A percentile compares a stretch with the other conserved stretches of the same genome.
Conservation (phyloP, 2,113 vertebrate genomes). For the Planiliza haematocheilus region DNA sequence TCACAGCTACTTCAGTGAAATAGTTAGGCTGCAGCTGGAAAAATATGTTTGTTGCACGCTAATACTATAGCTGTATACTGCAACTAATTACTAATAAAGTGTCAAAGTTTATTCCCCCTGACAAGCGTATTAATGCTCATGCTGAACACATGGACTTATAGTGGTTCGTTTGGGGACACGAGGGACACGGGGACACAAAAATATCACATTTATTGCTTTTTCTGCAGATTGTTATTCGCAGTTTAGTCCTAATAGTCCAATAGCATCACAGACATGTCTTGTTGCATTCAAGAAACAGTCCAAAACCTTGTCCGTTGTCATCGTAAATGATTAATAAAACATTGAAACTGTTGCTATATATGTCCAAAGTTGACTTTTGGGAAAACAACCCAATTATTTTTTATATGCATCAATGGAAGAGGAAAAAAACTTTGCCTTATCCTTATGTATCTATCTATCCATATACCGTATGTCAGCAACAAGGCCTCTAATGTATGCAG, state of each 20-base stretch:
- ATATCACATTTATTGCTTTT: too few species aligned
- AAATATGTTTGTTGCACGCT: slow-evolving; percentile 33
- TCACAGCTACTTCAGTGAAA: slow-evolving; percentile 40
- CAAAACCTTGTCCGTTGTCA: neutral
- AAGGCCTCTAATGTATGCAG: neutral
- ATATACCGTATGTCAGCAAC: neutral
- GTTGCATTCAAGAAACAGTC: neutral
- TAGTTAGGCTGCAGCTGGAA: slow-evolving; percentile 32
- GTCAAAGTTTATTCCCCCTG: too few species aligned
- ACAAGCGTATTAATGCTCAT: too few species aligned
- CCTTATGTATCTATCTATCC: too few species aligned
- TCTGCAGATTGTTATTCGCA: too few species aligned
- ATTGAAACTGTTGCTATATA: too few species aligned
- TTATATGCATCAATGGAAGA: neutral
- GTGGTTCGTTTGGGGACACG: neutral
- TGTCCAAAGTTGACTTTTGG: slow-evolving; percentile 1
- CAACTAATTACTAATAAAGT: too few species aligned
- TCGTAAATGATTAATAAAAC: neutral
- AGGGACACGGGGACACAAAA: too few species aligned
- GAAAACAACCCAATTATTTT: slow-evolving; percentile 1
- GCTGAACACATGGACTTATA: too few species aligned
- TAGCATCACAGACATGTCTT: neutral
- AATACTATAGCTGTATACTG: slow-evolving; percentile 28
- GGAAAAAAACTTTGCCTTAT: too few species aligned
- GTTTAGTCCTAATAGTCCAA: neutral